Percentiles rank a stretch among this genome's conserved stretches.
Evolutionary conservation across 2,797 vertebrate genomes (phyloP).

Genomic region (Rhynchotus rufescens): DNA sequence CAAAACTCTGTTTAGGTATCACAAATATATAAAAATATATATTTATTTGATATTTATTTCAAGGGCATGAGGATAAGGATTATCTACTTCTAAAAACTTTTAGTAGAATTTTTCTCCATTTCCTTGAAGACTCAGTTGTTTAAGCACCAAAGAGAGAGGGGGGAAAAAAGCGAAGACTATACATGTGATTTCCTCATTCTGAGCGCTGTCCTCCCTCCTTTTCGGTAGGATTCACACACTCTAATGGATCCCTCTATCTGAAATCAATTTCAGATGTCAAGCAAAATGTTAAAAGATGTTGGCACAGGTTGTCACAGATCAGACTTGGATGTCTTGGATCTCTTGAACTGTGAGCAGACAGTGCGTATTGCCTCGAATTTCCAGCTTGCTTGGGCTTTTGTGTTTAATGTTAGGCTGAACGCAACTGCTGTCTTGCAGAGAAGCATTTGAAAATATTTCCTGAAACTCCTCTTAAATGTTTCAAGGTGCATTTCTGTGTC

Average conservation of each 20-base stretch:
- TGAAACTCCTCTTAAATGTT: slow-evolving; percentile 13
- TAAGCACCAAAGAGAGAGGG: not conserved
- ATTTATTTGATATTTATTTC: slow-evolving; percentile 14
- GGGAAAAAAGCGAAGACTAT: not conserved
- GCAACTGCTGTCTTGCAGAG: slow-evolving; percentile 21
- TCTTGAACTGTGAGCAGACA: slow-evolving; percentile 27
- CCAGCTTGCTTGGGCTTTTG: not conserved
- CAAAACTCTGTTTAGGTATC: not conserved
- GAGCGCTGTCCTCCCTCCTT: not conserved
- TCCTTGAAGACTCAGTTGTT: slow-evolving; percentile 9
- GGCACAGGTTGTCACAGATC: slow-evolving; percentile 17
- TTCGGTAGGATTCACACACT: slow-evolving; percentile 15
- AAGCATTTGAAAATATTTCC: slow-evolving; percentile 37
- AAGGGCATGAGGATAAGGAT: not conserved
- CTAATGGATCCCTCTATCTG: slow-evolving; percentile 21
- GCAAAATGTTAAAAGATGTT: slow-evolving; percentile 37
- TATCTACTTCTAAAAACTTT: not conserved
- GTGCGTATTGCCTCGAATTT: slow-evolving; percentile 9
- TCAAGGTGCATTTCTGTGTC: not conserved
- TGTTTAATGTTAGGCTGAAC: not conserved
- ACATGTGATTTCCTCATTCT: slow-evolving; percentile 1
- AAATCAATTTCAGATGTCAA: slow-evolving; percentile 52
- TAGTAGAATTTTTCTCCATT: not conserved
- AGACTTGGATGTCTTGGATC: not conserved
- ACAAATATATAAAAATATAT: not conserved